A percentile compares a stretch with the other conserved stretches of the same genome.
These are phyloP conservation scores for Sicus ferrugineus DNA, from an alignment of 2,888 invertebrate species.

Conservation along the genomic window DNA sequence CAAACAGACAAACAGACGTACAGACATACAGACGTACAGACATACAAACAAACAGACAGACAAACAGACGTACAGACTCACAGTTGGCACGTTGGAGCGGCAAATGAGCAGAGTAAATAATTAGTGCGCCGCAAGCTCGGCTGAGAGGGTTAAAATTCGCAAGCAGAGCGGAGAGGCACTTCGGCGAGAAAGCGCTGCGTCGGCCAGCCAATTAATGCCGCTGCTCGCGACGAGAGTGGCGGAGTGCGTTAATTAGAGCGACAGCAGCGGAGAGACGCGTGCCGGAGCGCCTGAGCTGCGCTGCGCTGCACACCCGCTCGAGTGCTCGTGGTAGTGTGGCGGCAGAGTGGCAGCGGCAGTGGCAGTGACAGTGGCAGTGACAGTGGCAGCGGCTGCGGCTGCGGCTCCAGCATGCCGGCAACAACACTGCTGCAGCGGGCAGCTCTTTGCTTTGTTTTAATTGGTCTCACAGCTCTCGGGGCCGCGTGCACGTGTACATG, in stretches of 20 bases:
- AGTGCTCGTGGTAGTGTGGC: neutral
- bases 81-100: too few species aligned
- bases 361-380: neutral
- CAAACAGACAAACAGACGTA: too few species aligned
- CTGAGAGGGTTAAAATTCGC: too few species aligned
- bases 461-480: slow-evolving; percentile 20
- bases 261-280: neutral
- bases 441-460: slow-evolving; percentile 29
- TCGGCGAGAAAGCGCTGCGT: too few species aligned
- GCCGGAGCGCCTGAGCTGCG: neutral
- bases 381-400: neutral
- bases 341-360: neutral
- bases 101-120: too few species aligned
- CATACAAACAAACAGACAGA: too few species aligned
- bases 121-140: too few species aligned
- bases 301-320: neutral
- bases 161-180: too few species aligned
- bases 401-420: slow-evolving; percentile 19
- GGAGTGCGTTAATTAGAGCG: neutral
- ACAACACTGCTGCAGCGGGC: slow-evolving; percentile 7
- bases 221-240: neutral
- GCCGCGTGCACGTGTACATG: neutral
- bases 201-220: slow-evolving; percentile 20
- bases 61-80: too few species aligned
- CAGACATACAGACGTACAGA: too few species aligned